Evolutionary conservation across 1,140 invertebrate genomes (phyloP), one percentile per base, ranked within the genome.

Genomic region (Gerris buenoi): DNA sequence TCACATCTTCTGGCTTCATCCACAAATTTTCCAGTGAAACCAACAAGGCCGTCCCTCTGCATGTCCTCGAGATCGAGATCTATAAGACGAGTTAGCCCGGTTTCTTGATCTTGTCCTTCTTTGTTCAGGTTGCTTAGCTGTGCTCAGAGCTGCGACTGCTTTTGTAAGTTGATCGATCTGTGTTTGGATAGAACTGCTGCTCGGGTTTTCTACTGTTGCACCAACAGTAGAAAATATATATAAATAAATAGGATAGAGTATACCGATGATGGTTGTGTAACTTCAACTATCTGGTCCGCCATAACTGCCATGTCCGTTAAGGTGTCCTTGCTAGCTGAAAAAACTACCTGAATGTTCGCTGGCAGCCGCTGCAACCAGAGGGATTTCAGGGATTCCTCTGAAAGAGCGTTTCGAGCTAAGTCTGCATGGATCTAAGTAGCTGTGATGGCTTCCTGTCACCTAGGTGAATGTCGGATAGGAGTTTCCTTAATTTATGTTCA

Each of bases 361-460:
- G 66, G 60, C 22, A 67, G 23, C 13, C 18, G 57, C 29, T 26
- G 25, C 18, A 66, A 22, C 23, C 28, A 66, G 2, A 66, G 22
- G 27, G 65, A 68, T 33, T 68, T 46, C 73, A 72, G 72, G 75
- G 76, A 70, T 76, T 71, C 73, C 69, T 72, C 64, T 3, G 71
- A 64, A 5, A 70, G 33, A 1, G 25, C 27, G 33, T 65, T 64
- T 0, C 71, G 71, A 18, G 72, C 73, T 1, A 75, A 61, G 1
- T 69, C 65, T 64, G 33, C 23, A 76, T 67, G 56, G 74, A 71
- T 1, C 74, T 68, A 1, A 74, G 66, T 60, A 75, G 73, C 23
- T 74, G 71, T n/a, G 72, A 74, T 3, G 75, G 74, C 59, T 73
- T 76, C 0, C 75, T 22, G 63, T 77, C 75, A 1, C 74, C 73